Base-by-base conservation (phyloP, 2,113 vertebrate species). In the Salvelinus sp. region DNA sequence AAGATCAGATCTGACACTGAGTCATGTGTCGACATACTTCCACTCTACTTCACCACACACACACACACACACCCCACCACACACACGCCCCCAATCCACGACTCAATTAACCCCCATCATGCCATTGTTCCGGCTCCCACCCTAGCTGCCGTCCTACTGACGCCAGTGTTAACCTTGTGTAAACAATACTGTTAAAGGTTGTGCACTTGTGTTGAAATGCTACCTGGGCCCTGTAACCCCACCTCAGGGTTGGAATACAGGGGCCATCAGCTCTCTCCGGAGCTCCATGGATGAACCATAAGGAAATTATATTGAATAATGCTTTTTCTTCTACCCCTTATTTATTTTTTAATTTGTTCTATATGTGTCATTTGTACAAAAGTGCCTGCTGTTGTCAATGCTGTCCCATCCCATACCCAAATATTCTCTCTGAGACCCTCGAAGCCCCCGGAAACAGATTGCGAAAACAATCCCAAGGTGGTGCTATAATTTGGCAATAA, bases 401-500 rank as follows among this genome's bases (percentile, higher is more conserved):
- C 23, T 64, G 72, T 64, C 58, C 67, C 57, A 69, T 30, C 44
- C 74, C 57, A 44, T 44, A 4, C 54, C n/a, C 50, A 58, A 62
- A 69, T 22, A 68, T 66, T 69, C 74, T 69, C 74, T 18, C 28
- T 62, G 57, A 69, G 54, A 33, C 74, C 74, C 25, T 58, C 23
- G 48, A 48, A 74, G 73, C 73, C 58, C 58, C 58, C 38, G 5
- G n/a, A 76, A 65, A 76, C 54, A 79, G 80, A 82, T 73, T 66
- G 64, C 14, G 30, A 20, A 73, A 75, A 69, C 50, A 2, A 77
- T 80, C 84, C 82, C 74, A 69, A 80, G 83, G 78, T 83, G 78
- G 74, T 6, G 25, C 69, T 71, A 69, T 87, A 85, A 86, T 85
- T 79, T 22, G n/a, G 75, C 78, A 63, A 86, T 86, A 81, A 86